Conservation (phyloP, 2,113 vertebrate species). For the Coptodon bakossiorum region DNA sequence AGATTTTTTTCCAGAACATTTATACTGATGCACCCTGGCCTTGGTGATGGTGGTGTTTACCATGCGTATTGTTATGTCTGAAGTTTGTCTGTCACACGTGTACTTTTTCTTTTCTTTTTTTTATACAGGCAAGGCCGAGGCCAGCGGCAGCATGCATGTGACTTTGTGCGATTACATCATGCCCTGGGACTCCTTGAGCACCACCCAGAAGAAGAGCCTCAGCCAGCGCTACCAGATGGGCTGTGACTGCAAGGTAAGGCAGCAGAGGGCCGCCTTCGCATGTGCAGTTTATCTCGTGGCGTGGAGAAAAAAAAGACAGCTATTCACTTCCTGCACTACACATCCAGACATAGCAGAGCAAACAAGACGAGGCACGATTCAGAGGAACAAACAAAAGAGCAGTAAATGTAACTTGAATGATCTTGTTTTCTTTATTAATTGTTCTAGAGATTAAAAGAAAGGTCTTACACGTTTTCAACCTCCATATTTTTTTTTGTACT, state of each 20-base stretch:
- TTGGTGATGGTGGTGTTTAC: neutral
- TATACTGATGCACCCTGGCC: neutral
- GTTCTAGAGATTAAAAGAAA: neutral
- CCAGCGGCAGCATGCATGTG: slow-evolving; percentile 86
- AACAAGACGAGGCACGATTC: neutral
- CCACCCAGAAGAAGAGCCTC: slow-evolving; percentile 96
- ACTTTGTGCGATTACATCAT: slow-evolving; percentile 94
- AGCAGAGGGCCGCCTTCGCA: neutral
- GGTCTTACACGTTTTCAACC: neutral
- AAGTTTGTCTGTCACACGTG: neutral
- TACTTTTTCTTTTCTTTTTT: neutral
- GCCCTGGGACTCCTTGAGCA: slow-evolving; percentile 90
- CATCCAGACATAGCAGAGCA: slow-evolving; percentile 21
- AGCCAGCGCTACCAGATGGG: slow-evolving; percentile 98
- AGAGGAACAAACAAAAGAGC: neutral
- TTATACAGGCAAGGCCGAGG: slow-evolving; percentile 83
- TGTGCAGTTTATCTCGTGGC: neutral
- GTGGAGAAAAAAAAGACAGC: neutral
- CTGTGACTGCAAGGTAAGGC: slow-evolving; percentile 94
- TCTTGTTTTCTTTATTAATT: neutral
- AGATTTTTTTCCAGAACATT: neutral
- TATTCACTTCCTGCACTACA: neutral
- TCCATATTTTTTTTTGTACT: neutral
- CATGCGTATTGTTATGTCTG: neutral
- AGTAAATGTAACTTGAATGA: neutral